Base-by-base conservation (phyloP, 2,113 vertebrate genomes). In the Gopherus evgoodei region DNA sequence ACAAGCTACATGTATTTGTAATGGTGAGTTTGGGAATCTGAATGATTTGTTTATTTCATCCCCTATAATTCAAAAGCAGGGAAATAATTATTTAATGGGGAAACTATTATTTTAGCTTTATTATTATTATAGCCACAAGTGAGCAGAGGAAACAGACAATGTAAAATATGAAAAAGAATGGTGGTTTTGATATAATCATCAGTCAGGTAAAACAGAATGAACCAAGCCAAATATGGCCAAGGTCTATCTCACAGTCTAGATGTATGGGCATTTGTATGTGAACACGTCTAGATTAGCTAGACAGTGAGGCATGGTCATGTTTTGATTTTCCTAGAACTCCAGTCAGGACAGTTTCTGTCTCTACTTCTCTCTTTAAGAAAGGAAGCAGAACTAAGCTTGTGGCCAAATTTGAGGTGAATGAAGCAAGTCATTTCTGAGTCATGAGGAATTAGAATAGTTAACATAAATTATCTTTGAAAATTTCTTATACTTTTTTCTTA, bases 61-160 rank as follows among this genome's bases (percentile, higher is more conserved):
- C 6, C 31, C 7, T n/a, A n/a, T 90, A 90, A 91, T 86, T 97
- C 84, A 88, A 91, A 81, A 21, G 24, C 31, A 89, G 35, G 83
- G 83, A 93, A 96, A 88, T n/a, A 93, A 92, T 88, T 83, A 78
- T 92, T 95, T 91, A 95, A 92, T 21, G 72, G 57, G 47, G 42
- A 93, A 93, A 95, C 86, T 69, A 85, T 69, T 89, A n/a, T 31
- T 69, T 81, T 87, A 69, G 93, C 91, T 53, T 95, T 94, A 59
- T 89, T 90, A 91, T 29, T 13, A 80, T 31, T 82, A 86, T 25
- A 89, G 52, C 31, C 69, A 88, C 69, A 91, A 82, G 59, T 5
- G 27, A 95, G 80, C 24, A 88, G 4, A 1, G 9, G 52, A 93
- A 95, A 81, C 31, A 87, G 93, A 93, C 16, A 25, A 93, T 89